These are phyloP conservation scores for Autographa gamma DNA, from an alignment of 2,888 invertebrate species.

Conservation along the genomic window DNA sequence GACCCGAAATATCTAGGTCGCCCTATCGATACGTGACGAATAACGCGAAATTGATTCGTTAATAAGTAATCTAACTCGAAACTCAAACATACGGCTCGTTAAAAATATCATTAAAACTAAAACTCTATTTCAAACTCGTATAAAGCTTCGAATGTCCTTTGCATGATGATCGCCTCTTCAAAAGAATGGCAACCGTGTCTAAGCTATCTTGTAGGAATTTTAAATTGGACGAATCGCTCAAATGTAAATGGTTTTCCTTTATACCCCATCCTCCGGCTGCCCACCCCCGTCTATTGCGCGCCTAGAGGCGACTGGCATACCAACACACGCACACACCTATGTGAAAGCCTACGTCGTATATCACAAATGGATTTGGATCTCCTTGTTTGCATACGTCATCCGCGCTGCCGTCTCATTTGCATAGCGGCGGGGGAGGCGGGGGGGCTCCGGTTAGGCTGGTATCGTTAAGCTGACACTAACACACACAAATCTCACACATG, in stretches of 20 bases:
- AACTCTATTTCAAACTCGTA: conserved; percentile 64
- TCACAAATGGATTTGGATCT: conserved; percentile 80
- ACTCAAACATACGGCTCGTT: conserved; percentile 60
- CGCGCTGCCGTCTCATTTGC: conserved; percentile 73
- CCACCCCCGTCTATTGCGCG: conserved; percentile 88
- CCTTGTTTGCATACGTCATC: conserved; percentile 82
- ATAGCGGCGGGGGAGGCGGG: conserved; percentile 69
- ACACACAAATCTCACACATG: conserved; percentile 77
- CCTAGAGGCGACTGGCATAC: conserved; percentile 88
- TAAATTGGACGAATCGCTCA: conserved; percentile 90
- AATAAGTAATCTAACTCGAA: conserved; percentile 59
- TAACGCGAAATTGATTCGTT: conserved; percentile 65
- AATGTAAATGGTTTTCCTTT: conserved; percentile 90
- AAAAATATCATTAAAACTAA: conserved; percentile 72
- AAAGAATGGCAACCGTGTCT: conserved; percentile 89
- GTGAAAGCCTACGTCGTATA: conserved; percentile 81
- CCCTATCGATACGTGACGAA: conserved; percentile 67
- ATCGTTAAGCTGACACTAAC: conserved; percentile 81
- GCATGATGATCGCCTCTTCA: conserved; percentile 85
- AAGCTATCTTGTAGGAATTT: conserved; percentile 89
- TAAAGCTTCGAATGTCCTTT: conserved; percentile 76
- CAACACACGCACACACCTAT: conserved; percentile 84
- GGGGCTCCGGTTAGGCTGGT: conserved; percentile 74
- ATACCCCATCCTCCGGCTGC: conserved; percentile 88
- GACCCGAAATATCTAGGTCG: conserved; percentile 72